Percentiles rank a stretch among this genome's conserved stretches.
Conservation (phyloP, 2,888 invertebrate species). For the Eucera pruinosa region DNA sequence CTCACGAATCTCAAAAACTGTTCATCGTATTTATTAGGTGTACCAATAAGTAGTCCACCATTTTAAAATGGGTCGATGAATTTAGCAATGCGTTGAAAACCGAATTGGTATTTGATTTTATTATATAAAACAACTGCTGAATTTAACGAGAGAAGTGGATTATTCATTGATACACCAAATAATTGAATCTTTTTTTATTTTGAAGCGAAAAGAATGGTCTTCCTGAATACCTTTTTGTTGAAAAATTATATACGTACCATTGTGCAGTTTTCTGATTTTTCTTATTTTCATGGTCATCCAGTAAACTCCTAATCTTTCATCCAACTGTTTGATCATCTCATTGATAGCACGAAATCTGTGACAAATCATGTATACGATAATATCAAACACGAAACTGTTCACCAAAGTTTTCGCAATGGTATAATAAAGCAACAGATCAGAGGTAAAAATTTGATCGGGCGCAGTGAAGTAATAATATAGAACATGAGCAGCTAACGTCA, state of each 20-base stretch:
- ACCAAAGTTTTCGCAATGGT: constrained; percentile 73
- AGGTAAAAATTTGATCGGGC: constrained; percentile 74
- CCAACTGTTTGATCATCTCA: constrained; percentile 62
- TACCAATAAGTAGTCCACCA: no score
- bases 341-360: constrained; percentile 71
- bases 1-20: no score
- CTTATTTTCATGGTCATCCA: constrained; percentile 72
- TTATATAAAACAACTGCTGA: no score
- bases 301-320: constrained; percentile 54
- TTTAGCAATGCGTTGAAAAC: no score
- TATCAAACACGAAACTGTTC: constrained; percentile 74
- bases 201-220: no score
- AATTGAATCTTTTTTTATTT: no score
- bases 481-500: constrained; percentile 68
- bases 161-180: no score
- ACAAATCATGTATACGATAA: constrained; percentile 69
- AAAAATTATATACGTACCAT: constrained; percentile 57
- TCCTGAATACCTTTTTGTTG: no score
- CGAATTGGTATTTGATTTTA: no score
- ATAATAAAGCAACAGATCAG: constrained; percentile 76
- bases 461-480: constrained; percentile 73
- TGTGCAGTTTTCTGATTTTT: constrained; percentile 71
- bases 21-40: no score
- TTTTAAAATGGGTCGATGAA: no score
- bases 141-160: no score